phyloP scores from a whole-genome alignment of 2,888 invertebrate genomes.

The Eubasilissa splendida region DNA sequence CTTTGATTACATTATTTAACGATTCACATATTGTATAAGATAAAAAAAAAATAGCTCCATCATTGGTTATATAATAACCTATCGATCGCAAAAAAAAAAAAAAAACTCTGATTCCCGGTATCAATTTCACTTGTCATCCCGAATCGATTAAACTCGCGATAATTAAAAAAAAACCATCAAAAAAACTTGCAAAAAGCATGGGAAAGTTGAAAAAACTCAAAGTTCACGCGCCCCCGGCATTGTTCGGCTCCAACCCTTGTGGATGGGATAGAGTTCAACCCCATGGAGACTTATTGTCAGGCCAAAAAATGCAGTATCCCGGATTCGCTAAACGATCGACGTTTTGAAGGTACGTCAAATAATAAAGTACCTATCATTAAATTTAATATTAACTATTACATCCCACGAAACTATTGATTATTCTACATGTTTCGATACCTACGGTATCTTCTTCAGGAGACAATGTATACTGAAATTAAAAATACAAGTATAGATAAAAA shows the following conservation, averaged over 20 bases:
- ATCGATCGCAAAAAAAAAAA: not conserved
- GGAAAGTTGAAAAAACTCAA: slow-evolving; percentile 52
- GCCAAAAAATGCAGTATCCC: not conserved
- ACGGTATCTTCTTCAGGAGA: too few relatives aligned
- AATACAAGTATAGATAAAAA: too few relatives aligned
- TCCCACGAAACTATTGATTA: too few relatives aligned
- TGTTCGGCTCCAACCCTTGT: slow-evolving; percentile 41
- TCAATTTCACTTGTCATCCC: slow-evolving; percentile 56
- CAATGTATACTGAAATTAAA: too few relatives aligned
- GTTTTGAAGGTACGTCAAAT: too few relatives aligned
- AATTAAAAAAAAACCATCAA: slow-evolving; percentile 21
- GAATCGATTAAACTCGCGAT: slow-evolving; percentile 42
- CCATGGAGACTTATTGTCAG: slow-evolving; percentile 5
- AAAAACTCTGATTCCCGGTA: slow-evolving; percentile 15
- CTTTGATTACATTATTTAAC: too few relatives aligned
- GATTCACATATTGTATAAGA: too few relatives aligned
- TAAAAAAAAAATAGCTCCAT: too few relatives aligned
- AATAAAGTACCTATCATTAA: too few relatives aligned
- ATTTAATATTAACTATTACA: too few relatives aligned
- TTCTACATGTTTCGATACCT: too few relatives aligned
- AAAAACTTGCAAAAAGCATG: slow-evolving; percentile 48
- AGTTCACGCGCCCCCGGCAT: slow-evolving; percentile 44
- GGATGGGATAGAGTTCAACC: slow-evolving; percentile 42
- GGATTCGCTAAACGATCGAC: not conserved
- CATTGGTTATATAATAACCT: too few relatives aligned